Conservation (phyloP, 2,888 invertebrate genomes). For the Zele albiditarsus region DNA sequence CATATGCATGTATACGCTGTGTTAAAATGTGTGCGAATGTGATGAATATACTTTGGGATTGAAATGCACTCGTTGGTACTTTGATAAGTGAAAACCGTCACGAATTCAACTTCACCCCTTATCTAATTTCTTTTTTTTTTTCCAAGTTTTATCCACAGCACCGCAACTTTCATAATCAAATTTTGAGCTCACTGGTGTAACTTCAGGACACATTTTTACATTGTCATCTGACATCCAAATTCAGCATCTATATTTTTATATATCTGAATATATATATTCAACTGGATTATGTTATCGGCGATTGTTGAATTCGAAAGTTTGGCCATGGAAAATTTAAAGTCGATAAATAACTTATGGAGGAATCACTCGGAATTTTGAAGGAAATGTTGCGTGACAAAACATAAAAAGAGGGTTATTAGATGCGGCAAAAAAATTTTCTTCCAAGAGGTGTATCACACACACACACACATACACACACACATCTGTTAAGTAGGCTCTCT, state of each 20-base stretch:
- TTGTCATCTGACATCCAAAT: constrained; percentile 27
- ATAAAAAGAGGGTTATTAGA: no score
- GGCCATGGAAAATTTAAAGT: no score
- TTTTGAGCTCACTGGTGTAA: constrained; percentile 49
- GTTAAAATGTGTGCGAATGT: background rate
- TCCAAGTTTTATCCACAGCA: constrained; percentile 41
- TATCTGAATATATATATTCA: background rate
- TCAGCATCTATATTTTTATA: background rate
- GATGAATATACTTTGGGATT: constrained; percentile 15
- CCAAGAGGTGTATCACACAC: no score
- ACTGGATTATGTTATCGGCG: background rate
- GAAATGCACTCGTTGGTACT: constrained; percentile 18
- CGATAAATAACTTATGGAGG: no score
- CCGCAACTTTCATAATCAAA: constrained; percentile 59
- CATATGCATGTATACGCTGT: background rate
- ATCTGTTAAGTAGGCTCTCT: no score
- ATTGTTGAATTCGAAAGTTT: background rate
- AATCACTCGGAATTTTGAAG: no score
- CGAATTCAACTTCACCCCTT: constrained; percentile 20
- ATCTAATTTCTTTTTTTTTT: constrained; percentile 23
- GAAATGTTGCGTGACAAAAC: no score
- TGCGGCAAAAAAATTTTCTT: no score
- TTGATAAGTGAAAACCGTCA: constrained; percentile 32
- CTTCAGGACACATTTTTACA: constrained; percentile 49
- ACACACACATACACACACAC: no score